These are phyloP conservation scores for Argentina silus DNA, from an alignment of 2,797 vertebrate genomes.

Conservation along the genomic window DNA sequence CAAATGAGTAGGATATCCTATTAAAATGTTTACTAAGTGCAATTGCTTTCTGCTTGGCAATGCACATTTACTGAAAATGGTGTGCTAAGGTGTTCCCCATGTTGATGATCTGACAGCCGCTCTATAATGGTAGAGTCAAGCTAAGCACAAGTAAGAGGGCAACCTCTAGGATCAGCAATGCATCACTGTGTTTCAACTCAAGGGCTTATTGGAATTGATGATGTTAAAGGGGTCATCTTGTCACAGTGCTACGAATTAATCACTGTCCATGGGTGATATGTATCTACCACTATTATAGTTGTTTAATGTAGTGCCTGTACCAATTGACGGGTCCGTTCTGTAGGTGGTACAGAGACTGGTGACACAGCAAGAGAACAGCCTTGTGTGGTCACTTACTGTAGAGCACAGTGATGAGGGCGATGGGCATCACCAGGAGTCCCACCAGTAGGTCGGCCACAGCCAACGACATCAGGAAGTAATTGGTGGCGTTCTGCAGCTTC, in stretches of 20 bases:
- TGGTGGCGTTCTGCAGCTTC: slow-evolving; percentile 95
- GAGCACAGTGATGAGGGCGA: slow-evolving; percentile 90
- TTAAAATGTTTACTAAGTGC: not conserved
- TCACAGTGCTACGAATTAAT: not conserved
- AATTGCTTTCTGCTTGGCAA: not conserved
- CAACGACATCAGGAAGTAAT: slow-evolving; percentile 97
- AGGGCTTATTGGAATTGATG: not conserved
- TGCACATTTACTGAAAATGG: not conserved
- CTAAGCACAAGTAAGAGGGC: not conserved
- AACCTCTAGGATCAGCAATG: not conserved
- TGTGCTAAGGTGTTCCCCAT: not conserved
- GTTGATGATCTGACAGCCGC: not conserved
- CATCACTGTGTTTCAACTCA: not conserved
- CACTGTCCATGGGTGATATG: not conserved
- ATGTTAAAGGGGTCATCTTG: not conserved
- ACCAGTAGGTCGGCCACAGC: slow-evolving; percentile 95
- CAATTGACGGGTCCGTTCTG: not conserved
- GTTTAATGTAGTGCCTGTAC: not conserved
- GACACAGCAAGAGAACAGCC: no score
- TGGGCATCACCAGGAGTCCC: slow-evolving; percentile 96
- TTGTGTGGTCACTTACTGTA: slow-evolving; percentile 84
- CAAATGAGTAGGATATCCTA: not conserved
- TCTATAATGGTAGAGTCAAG: not conserved
- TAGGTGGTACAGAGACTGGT: no score
- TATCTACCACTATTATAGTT: not conserved